Evolutionary conservation across 2,113 vertebrate genomes (phyloP).

Genomic region (Serilophus lunatus): DNA sequence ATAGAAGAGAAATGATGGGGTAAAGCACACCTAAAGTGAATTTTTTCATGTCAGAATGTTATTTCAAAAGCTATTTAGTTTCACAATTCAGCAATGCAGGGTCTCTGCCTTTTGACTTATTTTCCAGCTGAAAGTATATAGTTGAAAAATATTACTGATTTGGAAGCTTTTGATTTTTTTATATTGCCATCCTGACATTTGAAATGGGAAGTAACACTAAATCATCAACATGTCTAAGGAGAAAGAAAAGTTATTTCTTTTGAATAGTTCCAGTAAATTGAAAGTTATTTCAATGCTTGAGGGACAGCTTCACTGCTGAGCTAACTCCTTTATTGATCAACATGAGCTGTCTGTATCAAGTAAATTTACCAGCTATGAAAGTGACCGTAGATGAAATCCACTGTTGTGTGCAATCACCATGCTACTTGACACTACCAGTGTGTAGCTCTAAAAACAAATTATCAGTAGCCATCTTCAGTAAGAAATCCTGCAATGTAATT

Average conservation of each 20-base stretch:
- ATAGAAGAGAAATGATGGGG: not conserved
- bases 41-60: not conserved
- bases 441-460: not conserved
- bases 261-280: not conserved
- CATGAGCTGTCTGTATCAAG: not conserved
- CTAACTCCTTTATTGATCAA: not conserved
- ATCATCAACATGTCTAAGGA: not conserved
- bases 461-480: not conserved
- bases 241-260: not conserved
- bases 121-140: not conserved
- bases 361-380: not conserved
- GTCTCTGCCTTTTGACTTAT: not conserved
- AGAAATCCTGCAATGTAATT: not conserved
- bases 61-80: not conserved
- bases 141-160: not conserved
- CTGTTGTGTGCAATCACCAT: accelerated
- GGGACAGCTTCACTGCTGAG: not conserved
- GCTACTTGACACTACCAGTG: accelerated
- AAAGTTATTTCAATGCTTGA: not conserved
- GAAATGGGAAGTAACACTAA: not conserved
- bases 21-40: not conserved
- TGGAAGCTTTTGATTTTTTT: not conserved
- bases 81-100: not conserved
- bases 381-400: not conserved
- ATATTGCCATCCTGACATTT: not conserved